These are phyloP conservation scores for Ciconia boyciana DNA, from an alignment of 2,113 vertebrate genomes.

Conservation along the genomic window DNA sequence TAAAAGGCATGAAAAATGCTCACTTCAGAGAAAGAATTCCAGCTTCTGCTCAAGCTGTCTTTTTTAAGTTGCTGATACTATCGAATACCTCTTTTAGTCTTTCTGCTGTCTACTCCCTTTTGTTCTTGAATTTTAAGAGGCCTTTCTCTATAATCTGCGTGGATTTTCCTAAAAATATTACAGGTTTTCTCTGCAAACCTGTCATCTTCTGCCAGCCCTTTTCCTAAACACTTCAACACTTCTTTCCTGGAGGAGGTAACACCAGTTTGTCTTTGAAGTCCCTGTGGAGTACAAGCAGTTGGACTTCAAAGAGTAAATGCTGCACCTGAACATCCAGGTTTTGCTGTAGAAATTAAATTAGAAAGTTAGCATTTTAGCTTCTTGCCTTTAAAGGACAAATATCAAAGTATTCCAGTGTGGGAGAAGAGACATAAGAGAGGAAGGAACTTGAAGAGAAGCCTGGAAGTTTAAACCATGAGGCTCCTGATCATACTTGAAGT, in stretches of 20 bases:
- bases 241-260: slow-evolving; percentile 10
- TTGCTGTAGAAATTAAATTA: slow-evolving; percentile 6
- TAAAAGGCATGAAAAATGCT: neutral
- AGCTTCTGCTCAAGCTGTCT: neutral
- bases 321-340: neutral
- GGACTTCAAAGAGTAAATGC: slow-evolving; percentile 38
- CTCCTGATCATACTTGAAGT: neutral
- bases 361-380: neutral
- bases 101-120: neutral
- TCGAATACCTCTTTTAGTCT: neutral
- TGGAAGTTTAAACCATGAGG: neutral
- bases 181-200: slow-evolving; percentile 12
- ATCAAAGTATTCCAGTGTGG: neutral
- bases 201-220: slow-evolving; percentile 30
- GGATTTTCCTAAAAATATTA: slow-evolving; percentile 30
- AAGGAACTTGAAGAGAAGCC: neutral
- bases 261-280: slow-evolving; percentile 23
- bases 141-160: neutral
- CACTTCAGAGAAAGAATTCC: neutral
- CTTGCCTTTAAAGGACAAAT: neutral
- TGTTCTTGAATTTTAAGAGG: neutral
- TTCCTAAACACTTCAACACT: neutral
- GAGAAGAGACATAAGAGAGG: neutral
- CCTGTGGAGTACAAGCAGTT: neutral
- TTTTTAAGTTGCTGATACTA: neutral